Evolutionary conservation across 2,113 vertebrate genomes (phyloP).

Genomic region (Festucalex cinctus): DNA sequence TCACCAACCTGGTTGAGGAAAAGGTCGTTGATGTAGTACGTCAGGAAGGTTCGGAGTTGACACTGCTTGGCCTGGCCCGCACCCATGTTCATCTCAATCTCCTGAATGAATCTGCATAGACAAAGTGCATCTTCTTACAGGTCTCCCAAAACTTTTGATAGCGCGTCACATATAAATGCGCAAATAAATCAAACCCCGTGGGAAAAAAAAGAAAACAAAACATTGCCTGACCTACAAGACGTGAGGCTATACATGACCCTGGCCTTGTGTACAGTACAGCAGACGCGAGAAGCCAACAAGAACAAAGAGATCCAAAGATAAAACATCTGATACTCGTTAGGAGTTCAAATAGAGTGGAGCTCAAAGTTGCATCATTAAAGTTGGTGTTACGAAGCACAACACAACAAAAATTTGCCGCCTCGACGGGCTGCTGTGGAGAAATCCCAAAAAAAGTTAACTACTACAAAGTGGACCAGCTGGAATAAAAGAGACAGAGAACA

Average conservation of each 20-base stretch:
- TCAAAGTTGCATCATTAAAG: slow-evolving; percentile 16
- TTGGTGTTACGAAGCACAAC: slow-evolving; percentile 1
- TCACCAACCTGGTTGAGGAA: slow-evolving; percentile 88
- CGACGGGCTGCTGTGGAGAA: too few relatives aligned
- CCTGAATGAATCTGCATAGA: slow-evolving; percentile 87
- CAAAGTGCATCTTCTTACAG: background rate
- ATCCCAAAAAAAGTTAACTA: too few relatives aligned
- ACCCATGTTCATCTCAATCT: slow-evolving; percentile 88
- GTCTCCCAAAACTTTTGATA: background rate
- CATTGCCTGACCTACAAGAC: slow-evolving; percentile 45
- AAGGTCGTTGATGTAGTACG: slow-evolving; percentile 94
- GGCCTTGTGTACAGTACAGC: slow-evolving; percentile 12
- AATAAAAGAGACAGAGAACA: too few relatives aligned
- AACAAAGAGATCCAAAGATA: slow-evolving; percentile 14
- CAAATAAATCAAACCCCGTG: slow-evolving; percentile 67
- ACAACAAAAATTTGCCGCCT: background rate
- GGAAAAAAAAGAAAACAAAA: slow-evolving; percentile 16
- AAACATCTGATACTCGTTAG: slow-evolving; percentile 8
- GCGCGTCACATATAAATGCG: slow-evolving; percentile 57
- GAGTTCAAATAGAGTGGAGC: slow-evolving; percentile 13
- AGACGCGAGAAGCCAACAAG: background rate
- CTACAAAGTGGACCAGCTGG: too few relatives aligned
- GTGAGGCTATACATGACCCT: slow-evolving; percentile 39
- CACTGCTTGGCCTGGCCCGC: slow-evolving; percentile 90
- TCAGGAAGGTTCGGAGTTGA: slow-evolving; percentile 91